Evolutionary conservation across 2,888 invertebrate species (phyloP).

Genomic region (Alloscopus bannaensis): DNA sequence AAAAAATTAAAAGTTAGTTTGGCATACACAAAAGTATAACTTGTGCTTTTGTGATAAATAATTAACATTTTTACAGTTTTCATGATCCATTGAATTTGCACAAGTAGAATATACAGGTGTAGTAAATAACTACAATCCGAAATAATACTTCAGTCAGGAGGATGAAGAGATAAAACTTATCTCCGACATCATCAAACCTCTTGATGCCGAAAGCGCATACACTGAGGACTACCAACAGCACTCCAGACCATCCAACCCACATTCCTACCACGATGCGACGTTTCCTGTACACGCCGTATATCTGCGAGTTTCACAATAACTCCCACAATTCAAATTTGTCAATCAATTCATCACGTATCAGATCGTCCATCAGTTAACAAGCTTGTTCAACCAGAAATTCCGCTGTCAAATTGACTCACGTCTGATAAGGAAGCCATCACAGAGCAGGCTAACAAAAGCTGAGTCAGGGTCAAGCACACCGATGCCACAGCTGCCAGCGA

Average conservation of each 20-base stretch:
- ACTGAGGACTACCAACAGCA: constrained; percentile 30
- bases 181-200: constrained; percentile 29
- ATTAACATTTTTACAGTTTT: background rate
- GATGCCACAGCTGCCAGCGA: constrained; percentile 27
- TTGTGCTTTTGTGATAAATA: background rate
- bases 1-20: too few relatives aligned
- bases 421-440: constrained; percentile 37
- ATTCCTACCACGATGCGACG: constrained; percentile 3
- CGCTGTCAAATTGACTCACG: constrained; percentile 23
- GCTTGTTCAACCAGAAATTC: too few relatives aligned
- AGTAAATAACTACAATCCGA: constrained; percentile 24
- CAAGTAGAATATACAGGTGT: constrained; percentile 33
- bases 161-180: constrained; percentile 50
- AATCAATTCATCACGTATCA: too few relatives aligned
- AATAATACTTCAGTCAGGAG: constrained; percentile 34
- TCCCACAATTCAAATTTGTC: too few relatives aligned
- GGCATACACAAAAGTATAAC: too few relatives aligned
- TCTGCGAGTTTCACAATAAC: too few relatives aligned
- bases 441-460: constrained; percentile 36
- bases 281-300: constrained; percentile 4
- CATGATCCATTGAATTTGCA: background rate
- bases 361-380: too few relatives aligned
- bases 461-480: constrained; percentile 41
- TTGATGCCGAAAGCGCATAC: constrained; percentile 15
- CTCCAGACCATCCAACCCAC: constrained; percentile 40